phyloP scores from a whole-genome alignment of 2,888 invertebrate genomes.

The Schizaphis graminum region DNA sequence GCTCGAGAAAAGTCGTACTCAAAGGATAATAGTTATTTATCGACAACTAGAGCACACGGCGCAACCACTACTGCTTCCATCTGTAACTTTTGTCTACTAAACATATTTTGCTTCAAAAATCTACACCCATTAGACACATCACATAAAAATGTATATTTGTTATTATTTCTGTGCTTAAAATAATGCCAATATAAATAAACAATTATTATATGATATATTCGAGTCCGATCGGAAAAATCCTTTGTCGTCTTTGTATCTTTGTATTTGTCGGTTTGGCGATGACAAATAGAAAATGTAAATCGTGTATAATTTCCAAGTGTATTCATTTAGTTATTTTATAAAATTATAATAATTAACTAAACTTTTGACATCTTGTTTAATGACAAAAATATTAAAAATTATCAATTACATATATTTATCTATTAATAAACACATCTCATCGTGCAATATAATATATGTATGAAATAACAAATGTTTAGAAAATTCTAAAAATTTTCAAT shows the following conservation, averaged over 20 bases:
- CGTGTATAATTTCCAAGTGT: neutral
- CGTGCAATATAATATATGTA: neutral
- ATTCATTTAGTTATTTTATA: neutral
- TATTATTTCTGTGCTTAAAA: neutral
- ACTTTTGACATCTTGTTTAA: neutral
- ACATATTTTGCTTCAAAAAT: neutral
- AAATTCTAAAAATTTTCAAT: neutral
- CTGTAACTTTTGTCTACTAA: neutral
- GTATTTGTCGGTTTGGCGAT: neutral
- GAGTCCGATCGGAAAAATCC: neutral
- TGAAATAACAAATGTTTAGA: neutral
- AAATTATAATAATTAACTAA: neutral
- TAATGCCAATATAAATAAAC: neutral
- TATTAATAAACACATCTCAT: neutral
- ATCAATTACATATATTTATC: neutral
- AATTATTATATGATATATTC: neutral
- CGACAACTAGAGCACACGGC: slow-evolving; percentile 16
- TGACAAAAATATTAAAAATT: neutral
- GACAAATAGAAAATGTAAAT: neutral
- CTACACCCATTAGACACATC: neutral
- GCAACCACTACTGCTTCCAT: neutral
- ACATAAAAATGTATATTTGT: neutral
- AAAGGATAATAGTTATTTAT: slow-evolving; percentile 63
- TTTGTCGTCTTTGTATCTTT: neutral
- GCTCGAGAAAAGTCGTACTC: slow-evolving; percentile 28